Percentiles rank a stretch among this genome's conserved stretches.
phyloP scores from a whole-genome alignment of 2,797 vertebrate genomes.

The Lepilemur ruficaudatus region DNA sequence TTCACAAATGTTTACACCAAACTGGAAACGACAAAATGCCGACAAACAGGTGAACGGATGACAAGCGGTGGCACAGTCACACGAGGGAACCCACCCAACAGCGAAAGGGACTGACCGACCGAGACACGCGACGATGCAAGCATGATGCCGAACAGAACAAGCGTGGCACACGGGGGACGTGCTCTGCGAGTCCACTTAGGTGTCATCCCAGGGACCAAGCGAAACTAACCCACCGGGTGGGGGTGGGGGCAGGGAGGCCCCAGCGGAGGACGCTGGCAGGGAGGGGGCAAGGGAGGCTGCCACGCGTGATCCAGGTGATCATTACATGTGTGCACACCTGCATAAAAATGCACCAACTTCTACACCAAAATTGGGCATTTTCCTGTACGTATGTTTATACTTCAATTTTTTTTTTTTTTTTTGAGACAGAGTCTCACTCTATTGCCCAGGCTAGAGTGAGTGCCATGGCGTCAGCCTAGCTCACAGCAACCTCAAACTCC shows the following conservation, averaged over 20 bases:
- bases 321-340: rapidly evolving
- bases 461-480: too few species aligned
- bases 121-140: background rate
- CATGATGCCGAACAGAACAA: background rate
- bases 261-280: background rate
- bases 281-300: too few species aligned
- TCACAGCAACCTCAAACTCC: too few species aligned
- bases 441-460: too few species aligned
- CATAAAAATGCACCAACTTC: rapidly evolving
- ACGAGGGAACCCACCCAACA: background rate
- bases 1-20: background rate
- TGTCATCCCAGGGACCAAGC: rapidly evolving
- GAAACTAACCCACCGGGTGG: background rate
- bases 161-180: background rate
- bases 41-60: background rate
- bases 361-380: background rate
- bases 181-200: too few species aligned
- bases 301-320: too few species aligned
- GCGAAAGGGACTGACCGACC: too few species aligned
- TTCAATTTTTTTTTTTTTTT: background rate
- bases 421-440: too few species aligned
- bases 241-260: background rate
- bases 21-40: background rate
- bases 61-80: background rate
- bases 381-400: background rate